phyloP scores from a whole-genome alignment of 1,140 invertebrate species.

The Drosophila kurseongensis region DNA sequence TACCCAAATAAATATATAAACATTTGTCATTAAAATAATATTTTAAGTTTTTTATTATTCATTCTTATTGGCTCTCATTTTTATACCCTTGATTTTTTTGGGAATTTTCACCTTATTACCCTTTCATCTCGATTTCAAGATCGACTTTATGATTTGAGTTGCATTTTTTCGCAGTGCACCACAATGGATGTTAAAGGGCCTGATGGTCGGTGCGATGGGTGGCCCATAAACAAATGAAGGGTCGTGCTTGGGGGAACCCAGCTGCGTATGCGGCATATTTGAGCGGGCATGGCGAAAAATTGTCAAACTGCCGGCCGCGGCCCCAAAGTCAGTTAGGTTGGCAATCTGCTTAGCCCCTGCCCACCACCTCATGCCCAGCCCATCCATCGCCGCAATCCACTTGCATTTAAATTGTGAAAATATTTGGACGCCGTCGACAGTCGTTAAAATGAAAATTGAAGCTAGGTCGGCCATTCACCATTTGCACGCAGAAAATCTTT shows the following conservation, averaged over 20 bases:
- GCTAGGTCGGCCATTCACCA: slow-evolving; percentile 40
- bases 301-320: slow-evolving; percentile 72
- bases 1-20: too few species aligned
- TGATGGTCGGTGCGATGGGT: not conserved
- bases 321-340: slow-evolving; percentile 71
- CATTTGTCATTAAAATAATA: too few species aligned
- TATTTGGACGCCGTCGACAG: slow-evolving; percentile 57
- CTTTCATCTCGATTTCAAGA: not conserved
- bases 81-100: not conserved
- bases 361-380: not conserved
- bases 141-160: not conserved
- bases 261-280: slow-evolving; percentile 76
- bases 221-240: slow-evolving; percentile 69
- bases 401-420: slow-evolving; percentile 80
- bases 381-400: slow-evolving; percentile 39
- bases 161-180: not conserved
- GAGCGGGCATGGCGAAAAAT: slow-evolving; percentile 71
- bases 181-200: slow-evolving; percentile 1
- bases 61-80: too few species aligned
- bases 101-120: not conserved
- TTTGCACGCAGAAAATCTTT: slow-evolving; percentile 31
- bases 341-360: slow-evolving; percentile 62
- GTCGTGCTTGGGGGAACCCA: slow-evolving; percentile 53
- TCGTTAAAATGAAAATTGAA: slow-evolving; percentile 64
- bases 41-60: too few species aligned